Base-by-base conservation (phyloP, 2,888 invertebrate species). In the Pristionchus exspectatus region DNA sequence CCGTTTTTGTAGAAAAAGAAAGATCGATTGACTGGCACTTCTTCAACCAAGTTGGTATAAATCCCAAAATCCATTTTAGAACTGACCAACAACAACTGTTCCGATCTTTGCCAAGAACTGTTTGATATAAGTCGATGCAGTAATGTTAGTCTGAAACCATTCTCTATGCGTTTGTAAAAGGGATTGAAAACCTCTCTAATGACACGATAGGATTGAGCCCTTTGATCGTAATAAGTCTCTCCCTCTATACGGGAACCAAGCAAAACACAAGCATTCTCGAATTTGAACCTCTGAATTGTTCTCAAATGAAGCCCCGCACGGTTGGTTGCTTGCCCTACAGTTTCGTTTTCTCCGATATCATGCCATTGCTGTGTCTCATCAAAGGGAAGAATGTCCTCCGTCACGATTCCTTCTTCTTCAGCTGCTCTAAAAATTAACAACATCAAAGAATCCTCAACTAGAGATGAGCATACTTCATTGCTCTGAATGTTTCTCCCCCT, bases 1-100 rank as follows among this genome's bases (percentile, higher is more conserved):
- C 44, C 50, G 2, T 27, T 81, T 14, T 81, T 81, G 27, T 81
- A 81, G 81, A 81, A 81, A 27, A 81, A 81, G 81, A 81, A 81
- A n/a, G n/a, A 27, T 9, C 50, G 50, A 27, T 81, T 44, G 9
- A 81, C 81, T 4, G 81, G 81, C 24, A 81, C 81, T 50, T 81
- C 81, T 81, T 50, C 38, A 38, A 27, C 14, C 44, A 50, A 50
- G 44, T 30, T 27, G 30, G 33, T 30, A 1, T 0, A 30, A 72
- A 7, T 33, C 14, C 4, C 33, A 4, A 30, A 72, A 7, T 27
- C 24, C 2, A 27, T 27, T 56, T 33, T 33, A 2, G 14, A 72
- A 38, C 74, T 21, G 1, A 38, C 74, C 74, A 24, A 74, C 74
- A 10, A 74, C 16, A 3, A 74, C 74, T 24, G 74, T 21, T 14